Conservation (phyloP, 2,797 vertebrate species). For the Trachurus trachurus region DNA sequence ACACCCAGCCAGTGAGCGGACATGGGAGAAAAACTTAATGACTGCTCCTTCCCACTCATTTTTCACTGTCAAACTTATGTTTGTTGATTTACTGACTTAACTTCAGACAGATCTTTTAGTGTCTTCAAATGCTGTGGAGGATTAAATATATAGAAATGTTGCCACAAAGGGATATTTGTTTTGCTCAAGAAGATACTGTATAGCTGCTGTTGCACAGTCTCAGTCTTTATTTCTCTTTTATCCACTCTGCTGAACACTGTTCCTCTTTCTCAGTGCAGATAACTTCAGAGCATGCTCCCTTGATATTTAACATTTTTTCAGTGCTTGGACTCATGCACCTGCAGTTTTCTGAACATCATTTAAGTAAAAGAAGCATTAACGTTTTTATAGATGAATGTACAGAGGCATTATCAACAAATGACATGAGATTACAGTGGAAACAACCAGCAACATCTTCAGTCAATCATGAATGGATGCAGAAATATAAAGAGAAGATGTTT, state of each 20-base stretch:
- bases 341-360: slow-evolving; percentile 1
- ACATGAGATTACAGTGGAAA: too few relatives aligned
- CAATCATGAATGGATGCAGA: too few relatives aligned
- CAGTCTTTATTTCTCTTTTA: slow-evolving; percentile 12
- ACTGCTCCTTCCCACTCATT: slow-evolving; percentile 54
- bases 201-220: neutral
- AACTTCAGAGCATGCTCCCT: neutral
- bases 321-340: slow-evolving; percentile 13
- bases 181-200: slow-evolving; percentile 1
- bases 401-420: too few relatives aligned
- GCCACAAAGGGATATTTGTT: neutral
- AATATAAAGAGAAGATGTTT: too few relatives aligned
- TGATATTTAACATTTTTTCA: slow-evolving; percentile 8
- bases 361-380: neutral
- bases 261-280: slow-evolving; percentile 45
- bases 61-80: slow-evolving; percentile 53
- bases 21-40: slow-evolving; percentile 53
- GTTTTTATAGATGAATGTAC: neutral
- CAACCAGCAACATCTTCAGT: too few relatives aligned
- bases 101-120: slow-evolving; percentile 13
- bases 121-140: neutral
- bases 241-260: slow-evolving; percentile 30
- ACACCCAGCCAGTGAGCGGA: slow-evolving; percentile 42
- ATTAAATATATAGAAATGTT: neutral
- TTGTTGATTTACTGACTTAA: slow-evolving; percentile 35